A percentile compares a stretch with the other conserved stretches of the same genome.
Conservation (phyloP, 2,113 vertebrate genomes). For the Catharus fuscescens region DNA sequence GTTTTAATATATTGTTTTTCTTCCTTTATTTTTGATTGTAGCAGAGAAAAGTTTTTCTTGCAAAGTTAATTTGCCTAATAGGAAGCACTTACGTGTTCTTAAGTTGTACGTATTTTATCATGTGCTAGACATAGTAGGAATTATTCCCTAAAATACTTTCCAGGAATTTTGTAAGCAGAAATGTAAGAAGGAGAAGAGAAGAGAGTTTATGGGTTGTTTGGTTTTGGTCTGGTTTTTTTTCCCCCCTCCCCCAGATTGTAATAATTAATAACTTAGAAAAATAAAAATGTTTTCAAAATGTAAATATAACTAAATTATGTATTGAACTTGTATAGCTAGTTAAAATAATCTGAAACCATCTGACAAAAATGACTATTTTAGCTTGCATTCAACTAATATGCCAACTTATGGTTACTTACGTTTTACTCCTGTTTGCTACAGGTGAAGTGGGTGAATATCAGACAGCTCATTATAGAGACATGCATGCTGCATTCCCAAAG, state of each 20-base stretch:
- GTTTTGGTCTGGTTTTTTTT: not conserved
- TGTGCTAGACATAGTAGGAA: not conserved
- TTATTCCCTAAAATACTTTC: not conserved
- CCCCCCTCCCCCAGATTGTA: not conserved
- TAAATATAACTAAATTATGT: slow-evolving; percentile 30
- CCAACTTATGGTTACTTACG: slow-evolving; percentile 41
- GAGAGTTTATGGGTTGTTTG: not conserved
- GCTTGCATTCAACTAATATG: slow-evolving; percentile 34
- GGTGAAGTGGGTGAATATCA: slow-evolving; percentile 74
- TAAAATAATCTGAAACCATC: slow-evolving; percentile 7
- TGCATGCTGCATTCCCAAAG: slow-evolving; percentile 50
- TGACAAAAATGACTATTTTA: slow-evolving; percentile 25
- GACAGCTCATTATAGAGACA: slow-evolving; percentile 76
- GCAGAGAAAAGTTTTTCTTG: not conserved
- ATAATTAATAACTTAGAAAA: slow-evolving; percentile 31
- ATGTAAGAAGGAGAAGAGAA: not conserved
- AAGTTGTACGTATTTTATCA: not conserved
- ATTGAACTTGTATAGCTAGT: not conserved
- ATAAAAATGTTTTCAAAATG: not conserved
- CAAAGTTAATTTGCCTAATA: not conserved
- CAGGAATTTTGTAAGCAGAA: not conserved
- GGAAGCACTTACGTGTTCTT: not conserved
- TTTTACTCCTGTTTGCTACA: slow-evolving; percentile 70
- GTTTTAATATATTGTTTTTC: not conserved
- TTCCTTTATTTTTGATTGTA: not conserved